Evolutionary conservation across 2,888 invertebrate genomes (phyloP), one percentile per base, ranked within the genome.

Genomic region (Minunthozetes semirufus): DNA sequence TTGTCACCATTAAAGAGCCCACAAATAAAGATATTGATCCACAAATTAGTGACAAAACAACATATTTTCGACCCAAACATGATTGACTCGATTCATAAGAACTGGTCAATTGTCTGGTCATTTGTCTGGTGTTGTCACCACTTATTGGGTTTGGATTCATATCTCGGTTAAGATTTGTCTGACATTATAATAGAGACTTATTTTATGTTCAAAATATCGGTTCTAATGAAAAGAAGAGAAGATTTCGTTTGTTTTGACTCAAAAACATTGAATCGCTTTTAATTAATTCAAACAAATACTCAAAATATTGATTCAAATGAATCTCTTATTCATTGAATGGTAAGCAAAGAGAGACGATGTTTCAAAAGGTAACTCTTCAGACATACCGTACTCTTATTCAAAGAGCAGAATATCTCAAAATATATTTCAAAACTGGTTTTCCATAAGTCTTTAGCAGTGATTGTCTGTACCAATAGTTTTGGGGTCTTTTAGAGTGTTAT

Each of bases 1-100:
- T 89, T 0, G 90, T 89, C 8, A 91, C 87, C 82, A 91, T 88
- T 77, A 92, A 85, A 19, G 89, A 88, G 17, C 92, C 92, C 77
- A 92, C 85, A 42, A 91, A 87, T 3, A 90, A 88, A 4, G 91
- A 89, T 76, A 91, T 84, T 6, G 90, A 89, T 0, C 92, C 91
- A 81, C 92, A 92, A 1, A 90, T 89, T 78, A 90, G 90, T 81
- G 91, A 91, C 86, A 91, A 88, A 84, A 91, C 88, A 71, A 91
- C 91, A 83, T 92, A 91, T 84, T 91, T 91, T 80, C 87, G 85
- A 0, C 88, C 86, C 0, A 71, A 53, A 17, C n/a, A 71, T 19
- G 11, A 19, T 29, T 13, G 29, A 9, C 66, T 15, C 66, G 1
- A 29, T 4, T 66, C 66, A 38, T 11, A 33, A n/a, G 13, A 38